Evolutionary conservation across 2,888 invertebrate species (phyloP), one percentile per base, ranked within the genome.

Genomic region (Diplazon laetatorius): DNA sequence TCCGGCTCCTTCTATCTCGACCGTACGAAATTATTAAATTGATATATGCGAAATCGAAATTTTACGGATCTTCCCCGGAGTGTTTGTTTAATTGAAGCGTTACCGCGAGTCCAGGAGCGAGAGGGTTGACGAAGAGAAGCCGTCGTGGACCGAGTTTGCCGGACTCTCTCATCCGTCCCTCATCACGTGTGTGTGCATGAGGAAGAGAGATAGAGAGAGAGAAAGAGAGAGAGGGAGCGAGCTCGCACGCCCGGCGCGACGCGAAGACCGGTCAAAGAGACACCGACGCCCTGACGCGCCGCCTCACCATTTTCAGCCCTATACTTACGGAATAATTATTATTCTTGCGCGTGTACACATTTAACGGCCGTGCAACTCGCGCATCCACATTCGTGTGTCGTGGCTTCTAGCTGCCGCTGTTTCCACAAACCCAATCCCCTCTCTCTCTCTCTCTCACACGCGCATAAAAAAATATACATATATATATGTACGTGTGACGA

Each of bases 71-170:
- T 63, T 65, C 60, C 59, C 37, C 48, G 66, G 77, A 82, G 80
- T 83, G 82, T 86, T 86, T 85, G 83, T 87, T 85, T 86, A 86
- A 86, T 86, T 85, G 86, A 84, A 83, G 76, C 78, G 82, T 77
- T 76, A 75, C 78, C 78, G 63, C 52, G 68, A 46, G 73, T 50
- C 18, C 55, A 14, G 48, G 73, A 9, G 46, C 14, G 57, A 9
- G 16, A 62, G n/a, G 52, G n/a, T n/a, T n/a, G n/a, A n/a, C n/a
- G 18, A 55, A n/a, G 39, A 59, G 70, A 57, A 50, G 72, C n/a
- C n/a, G 42, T 2, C 10, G 42, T n/a, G 25, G 46, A 46, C 30
- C 50, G 65, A 65, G 50, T 4, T 48, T n/a, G 35, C 50, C 16
- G n/a, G 42, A 14, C 10, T 22, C 42, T 60, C 44, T 14, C 5